Base-by-base conservation (phyloP, 2,888 invertebrate genomes). In the Tubulanus polymorphus region DNA sequence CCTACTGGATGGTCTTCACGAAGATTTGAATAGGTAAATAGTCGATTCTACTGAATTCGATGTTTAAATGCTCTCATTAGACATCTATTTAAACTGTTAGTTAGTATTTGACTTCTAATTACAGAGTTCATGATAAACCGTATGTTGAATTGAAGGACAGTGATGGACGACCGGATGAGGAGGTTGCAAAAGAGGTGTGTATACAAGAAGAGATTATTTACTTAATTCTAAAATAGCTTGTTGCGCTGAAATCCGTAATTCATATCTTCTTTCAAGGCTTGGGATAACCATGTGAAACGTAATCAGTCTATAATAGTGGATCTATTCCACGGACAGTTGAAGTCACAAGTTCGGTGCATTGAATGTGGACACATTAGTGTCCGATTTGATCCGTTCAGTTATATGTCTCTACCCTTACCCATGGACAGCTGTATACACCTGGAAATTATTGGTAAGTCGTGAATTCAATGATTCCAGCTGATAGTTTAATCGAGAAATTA, bases 331-430 rank as follows among this genome's bases (percentile, higher is more conserved):
- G 94, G 93, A 0, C 92, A 93, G 78, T 84, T 94, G 10, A 91
- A 92, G 80, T 93, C 93, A 3, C 87, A 89, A 75, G 89, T 88
- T 51, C 86, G 87, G 48, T 94, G 94, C 79, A 85, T 87, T 69
- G 85, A 86, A 25, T 94, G 94, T 81, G 87, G 86, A 10, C 86
- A 87, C 63, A 88, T 90, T 70, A 91, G 90, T 51, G 90, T 91
- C 56, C 85, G 90, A 45, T 94, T 93, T 80, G 94, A 94, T 81
- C 89, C 93, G 1, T 94, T 93, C 83, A 92, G 91, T 78, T 87
- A 91, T 80, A 85, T 94, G 48, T 88, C 91, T 63, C 82, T 94
- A 69, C 93, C 93, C 56, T 82, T 94, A 67, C 93, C 93, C 25
- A 90, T 93, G 84, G 93, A 94, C 80, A 88, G 88, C 75, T 89